Conservation (phyloP, 1,140 invertebrate genomes). For the Eriocheir sinensis region DNA sequence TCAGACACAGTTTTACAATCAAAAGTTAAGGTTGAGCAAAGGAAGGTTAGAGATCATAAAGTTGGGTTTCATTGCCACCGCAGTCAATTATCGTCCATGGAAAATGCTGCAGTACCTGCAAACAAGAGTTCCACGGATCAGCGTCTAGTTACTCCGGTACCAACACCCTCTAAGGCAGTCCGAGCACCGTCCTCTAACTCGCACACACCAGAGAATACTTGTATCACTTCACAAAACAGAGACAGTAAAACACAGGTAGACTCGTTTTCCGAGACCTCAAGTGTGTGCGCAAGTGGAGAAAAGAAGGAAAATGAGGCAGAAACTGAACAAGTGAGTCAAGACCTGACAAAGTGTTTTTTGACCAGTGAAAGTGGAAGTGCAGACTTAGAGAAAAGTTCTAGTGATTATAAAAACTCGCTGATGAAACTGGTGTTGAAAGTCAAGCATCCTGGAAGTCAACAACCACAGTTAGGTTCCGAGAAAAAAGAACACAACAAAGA, state of each 20-base stretch:
- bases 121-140: background rate
- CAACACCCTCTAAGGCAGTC: background rate
- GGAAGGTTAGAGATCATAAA: background rate
- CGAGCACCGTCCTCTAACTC: background rate
- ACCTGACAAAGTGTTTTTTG: background rate
- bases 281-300: background rate
- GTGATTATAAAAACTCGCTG: conserved; percentile 16
- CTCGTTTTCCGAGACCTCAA: background rate
- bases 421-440: conserved; percentile 65
- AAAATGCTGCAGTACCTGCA: background rate
- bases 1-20: background rate
- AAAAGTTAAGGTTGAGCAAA: background rate
- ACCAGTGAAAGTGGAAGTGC: background rate
- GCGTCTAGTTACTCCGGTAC: background rate
- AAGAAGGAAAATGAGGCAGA: background rate
- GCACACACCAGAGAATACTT: background rate
- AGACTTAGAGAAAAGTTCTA: conserved; percentile 38
- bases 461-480: background rate
- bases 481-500: conserved; percentile 66
- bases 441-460: background rate
- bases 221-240: background rate
- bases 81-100: background rate
- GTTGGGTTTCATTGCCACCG: background rate
- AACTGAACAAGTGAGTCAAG: background rate
- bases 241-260: background rate